Evolutionary conservation across 1,140 invertebrate genomes (phyloP).

Genomic region (Maconellicoccus hirsutus): DNA sequence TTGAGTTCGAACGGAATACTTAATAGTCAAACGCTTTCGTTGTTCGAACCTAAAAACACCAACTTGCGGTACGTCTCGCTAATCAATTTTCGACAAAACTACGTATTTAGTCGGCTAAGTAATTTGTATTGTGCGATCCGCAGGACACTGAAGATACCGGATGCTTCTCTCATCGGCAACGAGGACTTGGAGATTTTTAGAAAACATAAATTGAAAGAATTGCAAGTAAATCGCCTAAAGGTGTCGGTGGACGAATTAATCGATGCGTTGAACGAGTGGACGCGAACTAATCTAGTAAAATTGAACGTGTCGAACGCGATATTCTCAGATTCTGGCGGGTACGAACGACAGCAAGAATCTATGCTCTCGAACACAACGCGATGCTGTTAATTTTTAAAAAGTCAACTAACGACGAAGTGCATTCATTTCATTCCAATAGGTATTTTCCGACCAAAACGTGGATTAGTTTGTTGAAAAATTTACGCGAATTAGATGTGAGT

Average conservation of each 20-base stretch:
- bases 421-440: too few relatives aligned
- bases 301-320: slow-evolving; percentile 45
- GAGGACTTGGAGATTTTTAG: slow-evolving; percentile 52
- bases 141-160: slow-evolving; percentile 42
- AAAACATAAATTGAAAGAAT: slow-evolving; percentile 49
- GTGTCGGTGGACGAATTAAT: slow-evolving; percentile 54
- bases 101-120: too few relatives aligned
- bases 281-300: slow-evolving; percentile 49
- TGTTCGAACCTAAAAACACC: slow-evolving; percentile 55
- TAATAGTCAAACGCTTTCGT: slow-evolving; percentile 48
- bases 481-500: slow-evolving; percentile 56
- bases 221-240: slow-evolving; percentile 50
- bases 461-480: slow-evolving; percentile 42
- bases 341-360: too few relatives aligned
- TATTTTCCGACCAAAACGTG: too few relatives aligned
- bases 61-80: slow-evolving; percentile 46
- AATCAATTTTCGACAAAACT: slow-evolving; percentile 13
- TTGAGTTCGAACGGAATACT: slow-evolving; percentile 31
- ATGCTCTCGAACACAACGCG: not conserved
- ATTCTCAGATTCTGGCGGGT: slow-evolving; percentile 52
- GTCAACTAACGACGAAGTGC: too few relatives aligned
- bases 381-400: too few relatives aligned
- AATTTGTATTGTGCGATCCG: too few relatives aligned
- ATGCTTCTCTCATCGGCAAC: slow-evolving; percentile 44
- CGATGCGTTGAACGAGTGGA: slow-evolving; percentile 60